These are phyloP conservation scores for Drymonia ruficornis DNA, from an alignment of 2,888 invertebrate genomes.

Conservation along the genomic window DNA sequence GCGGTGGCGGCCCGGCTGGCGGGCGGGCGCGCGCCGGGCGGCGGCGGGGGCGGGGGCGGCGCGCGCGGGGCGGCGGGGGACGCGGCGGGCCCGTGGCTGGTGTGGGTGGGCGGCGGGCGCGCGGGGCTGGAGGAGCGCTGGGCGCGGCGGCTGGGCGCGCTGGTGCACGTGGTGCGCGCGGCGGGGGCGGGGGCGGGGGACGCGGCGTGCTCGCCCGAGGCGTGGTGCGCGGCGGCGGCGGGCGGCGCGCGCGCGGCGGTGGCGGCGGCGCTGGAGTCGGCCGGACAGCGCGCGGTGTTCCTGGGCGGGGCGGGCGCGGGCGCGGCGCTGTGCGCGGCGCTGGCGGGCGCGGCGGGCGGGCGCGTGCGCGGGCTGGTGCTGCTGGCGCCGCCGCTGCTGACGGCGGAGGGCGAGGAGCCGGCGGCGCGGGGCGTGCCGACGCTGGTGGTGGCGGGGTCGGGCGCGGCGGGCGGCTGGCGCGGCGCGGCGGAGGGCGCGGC, in stretches of 20 bases:
- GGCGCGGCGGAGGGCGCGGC: conserved; percentile 10
- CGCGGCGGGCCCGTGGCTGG: conserved; percentile 48
- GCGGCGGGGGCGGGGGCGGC: conserved; percentile 23
- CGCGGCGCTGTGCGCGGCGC: conserved; percentile 42
- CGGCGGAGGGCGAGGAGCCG: conserved; percentile 86
- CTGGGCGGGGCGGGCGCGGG: conserved; percentile 54
- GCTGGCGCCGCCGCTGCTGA: conserved; percentile 88
- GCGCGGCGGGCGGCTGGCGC: conserved; percentile 65
- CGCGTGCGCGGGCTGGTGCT: conserved; percentile 84
- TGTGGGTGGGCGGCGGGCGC: conserved; percentile 47
- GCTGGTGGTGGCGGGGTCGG: conserved; percentile 49
- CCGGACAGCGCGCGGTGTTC: conserved; percentile 29
- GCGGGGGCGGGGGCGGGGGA: conserved; percentile 24
- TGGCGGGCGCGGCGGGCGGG: conserved; percentile 31
- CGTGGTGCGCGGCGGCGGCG: conserved; percentile 55
- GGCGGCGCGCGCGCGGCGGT: conserved; percentile 54
- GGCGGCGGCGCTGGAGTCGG: conserved; percentile 49
- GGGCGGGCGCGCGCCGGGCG: conserved; percentile 26
- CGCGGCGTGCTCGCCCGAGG: conserved; percentile 40
- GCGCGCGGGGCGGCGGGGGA: conserved; percentile 29
- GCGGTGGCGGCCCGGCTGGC: conserved; percentile 49
- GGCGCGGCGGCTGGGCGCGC: conserved; percentile 50
- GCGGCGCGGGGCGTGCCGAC: conserved; percentile 38
- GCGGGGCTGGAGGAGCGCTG: conserved; percentile 43
- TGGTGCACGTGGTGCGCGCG: conserved; percentile 48